Base-by-base conservation (phyloP, 1,140 invertebrate species). In the Bombus fervidus region DNA sequence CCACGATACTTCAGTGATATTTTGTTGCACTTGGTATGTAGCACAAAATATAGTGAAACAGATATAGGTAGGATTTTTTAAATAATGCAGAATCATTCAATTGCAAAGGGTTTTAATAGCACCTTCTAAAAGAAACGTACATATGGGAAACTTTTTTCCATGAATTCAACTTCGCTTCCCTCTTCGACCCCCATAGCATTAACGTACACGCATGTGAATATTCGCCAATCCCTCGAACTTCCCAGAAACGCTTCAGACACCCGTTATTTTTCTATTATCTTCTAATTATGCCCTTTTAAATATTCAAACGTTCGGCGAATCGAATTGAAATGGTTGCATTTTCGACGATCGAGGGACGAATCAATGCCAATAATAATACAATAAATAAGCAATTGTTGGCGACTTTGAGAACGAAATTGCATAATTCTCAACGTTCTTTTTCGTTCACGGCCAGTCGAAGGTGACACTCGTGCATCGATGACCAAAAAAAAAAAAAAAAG, bases 311-410 rank as follows among this genome's bases (percentile, higher is more conserved):
- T 59, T 28, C 57, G 57, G 10, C 8, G 28, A n/a, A 62, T 62
- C 28, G 59, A n/a, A n/a, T 53, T 5, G 3, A 62, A n/a, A 25
- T 62, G 1, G 18, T 53, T 53, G 47, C 18, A 22, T 53, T 8
- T 22, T 22, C 47, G 4, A 53, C 10, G 28, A n/a, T 62, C 28
- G 59, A 13, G 28, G 12, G 12, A 62, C 2, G 59, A 53, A 53
- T 13, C 59, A n/a, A 13, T 0, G 59, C 4, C 4, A 12, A 83
- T 79, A 57, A 86, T 76, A 82, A 57, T 31, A 69, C 66, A 80
- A 79, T 86, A 88, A 89, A 89, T 85, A 89, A 85, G 78, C 4
- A 13, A 5, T 62, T n/a, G 28, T 13, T 53, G 5, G 1, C 18
- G 1, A 53, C 6, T 53, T 53, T 53, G 10, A 62, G 10, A 13